Percentiles rank a stretch among this genome's conserved stretches.
These are phyloP conservation scores for Pimephales promelas DNA, from an alignment of 2,113 vertebrate species.

Conservation along the genomic window DNA sequence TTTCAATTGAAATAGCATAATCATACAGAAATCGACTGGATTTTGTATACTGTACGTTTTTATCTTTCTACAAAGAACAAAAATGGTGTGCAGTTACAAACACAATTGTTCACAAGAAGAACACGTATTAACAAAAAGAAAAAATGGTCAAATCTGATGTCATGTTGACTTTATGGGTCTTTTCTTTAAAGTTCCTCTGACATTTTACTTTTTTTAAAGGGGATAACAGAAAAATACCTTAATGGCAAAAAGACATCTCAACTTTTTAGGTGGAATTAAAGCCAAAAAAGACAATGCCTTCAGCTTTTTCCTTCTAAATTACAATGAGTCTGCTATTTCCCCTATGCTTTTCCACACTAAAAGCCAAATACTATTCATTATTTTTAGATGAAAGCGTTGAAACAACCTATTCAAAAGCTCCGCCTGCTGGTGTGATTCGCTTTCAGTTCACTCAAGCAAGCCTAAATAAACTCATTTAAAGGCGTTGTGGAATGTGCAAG, in stretches of 20 bases:
- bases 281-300: neutral
- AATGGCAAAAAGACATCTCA: neutral
- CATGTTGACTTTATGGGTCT: neutral
- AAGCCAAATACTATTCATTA: constrained; percentile 33
- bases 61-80: neutral
- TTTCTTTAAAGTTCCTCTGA: neutral
- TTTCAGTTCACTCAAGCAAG: constrained; percentile 32
- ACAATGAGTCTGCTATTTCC: constrained; percentile 8
- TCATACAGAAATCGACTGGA: neutral
- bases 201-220: too few species aligned
- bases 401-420: constrained; percentile 17
- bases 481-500: constrained; percentile 62
- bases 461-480: constrained; percentile 64
- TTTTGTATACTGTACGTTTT: neutral
- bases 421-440: neutral
- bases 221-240: too few species aligned
- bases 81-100: neutral
- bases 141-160: neutral
- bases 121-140: neutral
- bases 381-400: constrained; percentile 11
- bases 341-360: constrained; percentile 23
- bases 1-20: neutral
- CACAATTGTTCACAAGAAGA: neutral
- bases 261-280: neutral
- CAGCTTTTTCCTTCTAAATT: neutral